Percentiles rank a stretch among this genome's conserved stretches.
Evolutionary conservation across 2,888 invertebrate species (phyloP).

Genomic region (Boloria euphrosyne): DNA sequence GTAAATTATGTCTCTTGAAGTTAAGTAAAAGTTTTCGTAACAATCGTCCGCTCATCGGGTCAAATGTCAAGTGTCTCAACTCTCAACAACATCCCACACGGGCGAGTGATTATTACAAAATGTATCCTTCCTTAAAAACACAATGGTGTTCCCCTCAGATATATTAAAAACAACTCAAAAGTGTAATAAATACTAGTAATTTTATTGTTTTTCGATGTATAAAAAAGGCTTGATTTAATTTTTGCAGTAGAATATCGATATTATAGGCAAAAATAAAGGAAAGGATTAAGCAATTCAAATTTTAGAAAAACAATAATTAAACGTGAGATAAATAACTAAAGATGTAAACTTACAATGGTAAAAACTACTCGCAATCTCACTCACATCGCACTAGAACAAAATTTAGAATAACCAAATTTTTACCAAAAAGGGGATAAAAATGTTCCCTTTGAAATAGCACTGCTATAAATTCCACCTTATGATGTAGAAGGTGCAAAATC

Average conservation of each 20-base stretch:
- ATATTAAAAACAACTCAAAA: background rate
- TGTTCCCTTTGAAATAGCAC: too few species aligned
- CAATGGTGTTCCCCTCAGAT: too few species aligned
- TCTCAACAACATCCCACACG: conserved; percentile 8
- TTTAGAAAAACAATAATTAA: too few species aligned
- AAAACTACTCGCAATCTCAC: too few species aligned
- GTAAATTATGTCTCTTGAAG: background rate
- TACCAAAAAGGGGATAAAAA: too few species aligned
- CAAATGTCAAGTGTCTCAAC: conserved; percentile 18
- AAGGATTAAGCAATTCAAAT: background rate
- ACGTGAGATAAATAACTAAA: too few species aligned
- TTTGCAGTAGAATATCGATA: background rate
- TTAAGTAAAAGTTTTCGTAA: conserved; percentile 18
- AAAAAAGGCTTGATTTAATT: conserved; percentile 1
- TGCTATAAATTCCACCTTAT: too few species aligned
- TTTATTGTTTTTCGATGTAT: background rate
- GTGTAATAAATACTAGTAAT: background rate
- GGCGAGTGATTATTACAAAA: conserved; percentile 6
- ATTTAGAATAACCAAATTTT: too few species aligned
- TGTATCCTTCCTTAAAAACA: background rate
- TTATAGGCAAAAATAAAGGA: background rate
- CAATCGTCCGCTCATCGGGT: conserved; percentile 17
- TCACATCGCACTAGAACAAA: too few species aligned
- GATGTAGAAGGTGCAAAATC: too few species aligned
- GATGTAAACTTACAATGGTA: background rate